Conservation (phyloP, 2,888 invertebrate species). For the Koerneria pararmatus region DNA sequence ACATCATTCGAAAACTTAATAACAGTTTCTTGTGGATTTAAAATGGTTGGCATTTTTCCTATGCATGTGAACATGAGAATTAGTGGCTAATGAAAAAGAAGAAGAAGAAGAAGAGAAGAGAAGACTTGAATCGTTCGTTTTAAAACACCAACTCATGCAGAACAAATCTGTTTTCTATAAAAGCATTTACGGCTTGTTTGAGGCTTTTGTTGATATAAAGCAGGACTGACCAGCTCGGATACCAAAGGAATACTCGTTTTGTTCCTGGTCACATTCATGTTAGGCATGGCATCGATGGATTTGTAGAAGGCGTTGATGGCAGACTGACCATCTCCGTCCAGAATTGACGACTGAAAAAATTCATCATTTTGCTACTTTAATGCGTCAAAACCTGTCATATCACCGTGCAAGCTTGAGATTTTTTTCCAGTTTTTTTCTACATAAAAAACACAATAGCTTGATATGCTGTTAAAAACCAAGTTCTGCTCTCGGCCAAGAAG, state of each 20-base stretch:
- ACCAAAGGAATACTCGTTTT: slow-evolving; percentile 95
- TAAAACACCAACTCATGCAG: too few relatives aligned
- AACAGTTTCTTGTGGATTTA: too few relatives aligned
- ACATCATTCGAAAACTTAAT: too few relatives aligned
- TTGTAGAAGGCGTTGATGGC: slow-evolving; percentile 98
- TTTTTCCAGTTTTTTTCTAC: not conserved
- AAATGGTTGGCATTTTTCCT: too few relatives aligned
- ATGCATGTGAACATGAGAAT: too few relatives aligned
- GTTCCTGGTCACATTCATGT: slow-evolving; percentile 78
- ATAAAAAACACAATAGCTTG: too few relatives aligned
- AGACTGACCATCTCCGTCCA: slow-evolving; percentile 67
- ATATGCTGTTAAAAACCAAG: too few relatives aligned
- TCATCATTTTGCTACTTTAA: slow-evolving; percentile 3
- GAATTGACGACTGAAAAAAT: slow-evolving; percentile 53
- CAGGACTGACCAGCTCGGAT: slow-evolving; percentile 88
- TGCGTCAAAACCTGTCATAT: not conserved
- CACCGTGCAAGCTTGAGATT: not conserved
- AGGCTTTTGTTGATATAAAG: not conserved
- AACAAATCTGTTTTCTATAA: slow-evolving; percentile 7
- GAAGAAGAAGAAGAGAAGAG: slow-evolving; percentile 25
- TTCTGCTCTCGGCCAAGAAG: too few relatives aligned
- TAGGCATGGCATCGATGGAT: slow-evolving; percentile 99
- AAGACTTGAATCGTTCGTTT: too few relatives aligned
- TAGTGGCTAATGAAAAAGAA: slow-evolving; percentile 30
- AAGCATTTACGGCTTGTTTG: slow-evolving; percentile 4